Percentiles rank a stretch among this genome's conserved stretches.
These are phyloP conservation scores for Hydrochoerus hydrochaeris DNA, from an alignment of 2,113 vertebrate genomes.

Conservation along the genomic window DNA sequence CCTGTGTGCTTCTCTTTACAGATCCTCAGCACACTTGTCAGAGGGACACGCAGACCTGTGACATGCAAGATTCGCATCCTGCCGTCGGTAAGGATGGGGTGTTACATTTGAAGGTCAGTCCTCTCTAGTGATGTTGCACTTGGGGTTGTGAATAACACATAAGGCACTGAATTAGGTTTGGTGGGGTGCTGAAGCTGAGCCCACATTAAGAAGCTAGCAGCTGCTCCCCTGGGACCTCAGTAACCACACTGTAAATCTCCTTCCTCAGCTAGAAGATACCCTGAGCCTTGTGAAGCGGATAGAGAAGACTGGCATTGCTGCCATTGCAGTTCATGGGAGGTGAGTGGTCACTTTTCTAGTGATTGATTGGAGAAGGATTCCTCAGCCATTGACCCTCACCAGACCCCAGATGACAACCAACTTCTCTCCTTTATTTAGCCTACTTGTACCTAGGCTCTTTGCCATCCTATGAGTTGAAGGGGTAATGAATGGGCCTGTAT, in stretches of 20 bases:
- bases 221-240: constrained; percentile 32
- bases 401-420: neutral
- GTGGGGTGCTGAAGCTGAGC: neutral
- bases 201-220: neutral
- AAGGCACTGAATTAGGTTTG: neutral
- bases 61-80: constrained; percentile 98
- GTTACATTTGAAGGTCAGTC: neutral
- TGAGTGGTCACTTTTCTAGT: constrained; percentile 79
- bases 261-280: constrained; percentile 93
- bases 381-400: neutral
- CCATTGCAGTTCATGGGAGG: constrained; percentile 97
- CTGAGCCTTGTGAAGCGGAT: constrained; percentile 93
- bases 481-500: neutral
- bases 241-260: constrained; percentile 3
- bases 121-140: constrained; percentile 9
- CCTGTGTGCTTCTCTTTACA: constrained; percentile 74
- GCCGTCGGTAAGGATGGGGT: constrained; percentile 89
- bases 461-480: neutral
- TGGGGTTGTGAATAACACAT: constrained; percentile 8
- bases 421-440: neutral
- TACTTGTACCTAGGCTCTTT: neutral
- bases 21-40: constrained; percentile 94
- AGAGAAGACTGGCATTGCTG: constrained; percentile 94
- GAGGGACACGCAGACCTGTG: constrained; percentile 92
- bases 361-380: neutral